Conservation (phyloP, 2,113 vertebrate genomes). For the Chitala chitala region DNA sequence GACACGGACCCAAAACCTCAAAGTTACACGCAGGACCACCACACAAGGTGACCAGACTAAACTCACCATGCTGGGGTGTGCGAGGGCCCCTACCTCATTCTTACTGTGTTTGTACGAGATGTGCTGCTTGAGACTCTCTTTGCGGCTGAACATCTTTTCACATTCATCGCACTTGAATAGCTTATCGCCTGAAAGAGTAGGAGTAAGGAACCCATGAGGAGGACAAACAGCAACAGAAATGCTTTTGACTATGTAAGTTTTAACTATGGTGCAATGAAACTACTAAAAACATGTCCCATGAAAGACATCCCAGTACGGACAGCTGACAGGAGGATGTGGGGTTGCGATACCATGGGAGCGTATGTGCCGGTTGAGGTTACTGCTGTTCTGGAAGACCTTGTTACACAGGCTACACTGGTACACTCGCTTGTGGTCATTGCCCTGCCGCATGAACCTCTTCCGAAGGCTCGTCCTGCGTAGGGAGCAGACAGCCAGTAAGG, state of each 20-base stretch:
- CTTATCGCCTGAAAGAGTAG: constrained; percentile 76
- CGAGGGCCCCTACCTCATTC: constrained; percentile 64
- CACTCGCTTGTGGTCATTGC: constrained; percentile 82
- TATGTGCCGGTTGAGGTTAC: constrained; percentile 95
- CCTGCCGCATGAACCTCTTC: constrained; percentile 65
- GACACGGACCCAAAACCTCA: constrained; percentile 6
- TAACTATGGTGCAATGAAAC: no score
- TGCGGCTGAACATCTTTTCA: constrained; percentile 95
- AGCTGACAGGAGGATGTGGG: no score
- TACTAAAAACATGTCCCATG: no score
- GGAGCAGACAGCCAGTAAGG: constrained; percentile 40
- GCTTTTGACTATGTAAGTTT: no score
- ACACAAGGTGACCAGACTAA: not conserved
- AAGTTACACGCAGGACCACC: not conserved
- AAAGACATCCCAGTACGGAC: no score
- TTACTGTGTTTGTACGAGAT: constrained; percentile 99
- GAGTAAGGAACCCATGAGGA: not conserved
- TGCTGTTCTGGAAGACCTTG: constrained; percentile 98
- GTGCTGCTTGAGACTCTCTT: constrained; percentile 96
- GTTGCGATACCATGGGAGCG: constrained; percentile 81
- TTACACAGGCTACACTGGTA: constrained; percentile 88
- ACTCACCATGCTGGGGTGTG: not conserved
- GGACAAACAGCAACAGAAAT: no score
- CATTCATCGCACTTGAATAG: constrained; percentile 97
- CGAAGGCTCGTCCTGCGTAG: constrained; percentile 63